A percentile compares a stretch with the other conserved stretches of the same genome.
These are phyloP conservation scores for Lycaon pictus DNA, from an alignment of 2,113 vertebrate genomes.

Conservation along the genomic window DNA sequence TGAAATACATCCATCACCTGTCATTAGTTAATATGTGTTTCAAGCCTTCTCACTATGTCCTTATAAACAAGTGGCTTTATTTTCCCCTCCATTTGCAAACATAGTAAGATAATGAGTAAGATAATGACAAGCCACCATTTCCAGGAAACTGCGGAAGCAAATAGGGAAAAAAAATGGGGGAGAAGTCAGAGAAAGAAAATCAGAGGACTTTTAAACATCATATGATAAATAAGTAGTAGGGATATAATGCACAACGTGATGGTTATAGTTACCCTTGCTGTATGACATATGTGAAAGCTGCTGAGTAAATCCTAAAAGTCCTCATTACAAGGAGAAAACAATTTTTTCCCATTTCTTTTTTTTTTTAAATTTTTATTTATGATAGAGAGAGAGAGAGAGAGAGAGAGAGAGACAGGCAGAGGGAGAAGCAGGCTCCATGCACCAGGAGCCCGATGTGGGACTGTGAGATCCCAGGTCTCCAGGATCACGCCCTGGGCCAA, in stretches of 20 bases:
- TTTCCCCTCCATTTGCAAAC: background rate
- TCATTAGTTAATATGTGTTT: slow-evolving; percentile 11
- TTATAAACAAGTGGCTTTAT: slow-evolving; percentile 11
- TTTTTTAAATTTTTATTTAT: background rate
- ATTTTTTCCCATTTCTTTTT: background rate
- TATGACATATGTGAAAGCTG: background rate
- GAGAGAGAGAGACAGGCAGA: no score
- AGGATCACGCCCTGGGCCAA: no score
- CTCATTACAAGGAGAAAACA: background rate
- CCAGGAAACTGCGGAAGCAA: background rate
- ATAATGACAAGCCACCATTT: background rate
- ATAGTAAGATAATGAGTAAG: slow-evolving; percentile 1
- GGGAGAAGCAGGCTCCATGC: no score
- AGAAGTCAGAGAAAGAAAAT: background rate
- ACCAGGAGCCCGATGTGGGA: no score
- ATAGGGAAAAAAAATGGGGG: background rate
- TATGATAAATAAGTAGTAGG: background rate
- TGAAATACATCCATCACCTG: background rate
- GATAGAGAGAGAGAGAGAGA: no score
- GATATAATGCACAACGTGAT: background rate
- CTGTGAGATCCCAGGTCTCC: no score
- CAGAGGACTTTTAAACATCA: background rate
- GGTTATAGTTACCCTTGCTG: background rate
- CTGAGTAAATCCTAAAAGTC: background rate
- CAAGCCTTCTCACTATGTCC: background rate